phyloP scores from a whole-genome alignment of 2,113 vertebrate species.

The Clupea harengus region DNA sequence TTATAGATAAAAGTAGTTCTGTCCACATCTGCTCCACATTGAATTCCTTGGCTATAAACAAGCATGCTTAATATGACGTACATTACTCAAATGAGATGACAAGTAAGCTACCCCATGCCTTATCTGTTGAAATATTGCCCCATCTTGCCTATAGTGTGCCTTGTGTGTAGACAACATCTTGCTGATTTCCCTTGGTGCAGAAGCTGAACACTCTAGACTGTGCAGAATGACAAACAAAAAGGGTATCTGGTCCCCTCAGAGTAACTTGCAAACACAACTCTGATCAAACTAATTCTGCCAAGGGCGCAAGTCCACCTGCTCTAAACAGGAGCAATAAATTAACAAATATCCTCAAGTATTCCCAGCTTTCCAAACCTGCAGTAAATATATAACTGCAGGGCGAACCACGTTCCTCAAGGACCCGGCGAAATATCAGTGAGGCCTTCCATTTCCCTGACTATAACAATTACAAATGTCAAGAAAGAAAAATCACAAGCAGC shows the following conservation, averaged over 20 bases:
- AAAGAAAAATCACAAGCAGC: slow-evolving; percentile 55
- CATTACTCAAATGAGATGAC: slow-evolving; percentile 18
- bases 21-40: not conserved
- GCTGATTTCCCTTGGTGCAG: slow-evolving; percentile 66
- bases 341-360: slow-evolving; percentile 61
- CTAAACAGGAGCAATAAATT: slow-evolving; percentile 69
- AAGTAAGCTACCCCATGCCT: slow-evolving; percentile 9
- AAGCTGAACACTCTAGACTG: slow-evolving; percentile 64
- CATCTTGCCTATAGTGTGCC: slow-evolving; percentile 57
- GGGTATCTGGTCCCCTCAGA: slow-evolving; percentile 66
- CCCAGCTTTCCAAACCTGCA: slow-evolving; percentile 48
- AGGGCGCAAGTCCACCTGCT: slow-evolving; percentile 65
- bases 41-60: not conserved
- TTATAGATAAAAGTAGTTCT: too few relatives aligned
- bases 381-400: slow-evolving; percentile 52
- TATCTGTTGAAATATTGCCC: not conserved
- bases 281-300: slow-evolving; percentile 74
- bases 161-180: slow-evolving; percentile 64
- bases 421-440: slow-evolving; percentile 56
- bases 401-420: slow-evolving; percentile 50
- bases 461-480: slow-evolving; percentile 65
- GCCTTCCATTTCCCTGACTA: slow-evolving; percentile 48
- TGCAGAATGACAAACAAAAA: slow-evolving; percentile 64
- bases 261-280: slow-evolving; percentile 61
- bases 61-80: not conserved